Evolutionary conservation across 2,888 invertebrate species (phyloP).

Genomic region (Bugula neritina): DNA sequence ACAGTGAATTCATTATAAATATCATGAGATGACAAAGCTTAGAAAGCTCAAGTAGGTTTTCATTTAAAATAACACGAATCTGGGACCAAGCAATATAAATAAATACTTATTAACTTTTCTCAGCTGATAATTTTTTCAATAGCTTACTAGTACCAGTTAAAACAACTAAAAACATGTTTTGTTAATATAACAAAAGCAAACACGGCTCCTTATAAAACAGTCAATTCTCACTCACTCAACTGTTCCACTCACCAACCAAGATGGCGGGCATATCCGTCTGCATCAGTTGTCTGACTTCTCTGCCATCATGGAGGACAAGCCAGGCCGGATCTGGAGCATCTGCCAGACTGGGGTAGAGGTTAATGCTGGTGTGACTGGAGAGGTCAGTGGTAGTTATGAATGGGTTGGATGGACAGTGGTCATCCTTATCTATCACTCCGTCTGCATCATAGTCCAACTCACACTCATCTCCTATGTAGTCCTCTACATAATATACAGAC

Average conservation of each 20-base stretch:
- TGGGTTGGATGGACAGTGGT: constrained; percentile 71
- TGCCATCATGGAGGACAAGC: constrained; percentile 20
- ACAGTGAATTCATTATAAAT: no score
- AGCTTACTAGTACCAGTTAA: no score
- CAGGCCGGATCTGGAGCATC: constrained; percentile 5
- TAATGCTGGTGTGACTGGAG: not conserved
- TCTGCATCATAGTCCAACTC: constrained; percentile 79
- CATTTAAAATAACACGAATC: no score
- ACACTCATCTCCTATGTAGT: constrained; percentile 75
- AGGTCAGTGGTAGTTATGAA: constrained; percentile 30
- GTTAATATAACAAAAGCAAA: no score
- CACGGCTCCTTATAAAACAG: no score
- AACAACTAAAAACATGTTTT: no score
- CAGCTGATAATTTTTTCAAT: no score
- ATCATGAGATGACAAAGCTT: no score
- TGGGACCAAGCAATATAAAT: no score
- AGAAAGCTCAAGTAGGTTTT: no score
- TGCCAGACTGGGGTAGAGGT: not conserved
- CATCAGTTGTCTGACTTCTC: constrained; percentile 10
- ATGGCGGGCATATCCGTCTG: constrained; percentile 35
- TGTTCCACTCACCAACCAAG: constrained; percentile 36
- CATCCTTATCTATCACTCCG: constrained; percentile 67
- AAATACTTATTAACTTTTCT: no score
- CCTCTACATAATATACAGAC: constrained; percentile 62
- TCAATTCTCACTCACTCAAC: no score